Evolutionary conservation across 2,888 invertebrate species (phyloP), one percentile per base, ranked within the genome.

Genomic region (Nomada fucata): DNA sequence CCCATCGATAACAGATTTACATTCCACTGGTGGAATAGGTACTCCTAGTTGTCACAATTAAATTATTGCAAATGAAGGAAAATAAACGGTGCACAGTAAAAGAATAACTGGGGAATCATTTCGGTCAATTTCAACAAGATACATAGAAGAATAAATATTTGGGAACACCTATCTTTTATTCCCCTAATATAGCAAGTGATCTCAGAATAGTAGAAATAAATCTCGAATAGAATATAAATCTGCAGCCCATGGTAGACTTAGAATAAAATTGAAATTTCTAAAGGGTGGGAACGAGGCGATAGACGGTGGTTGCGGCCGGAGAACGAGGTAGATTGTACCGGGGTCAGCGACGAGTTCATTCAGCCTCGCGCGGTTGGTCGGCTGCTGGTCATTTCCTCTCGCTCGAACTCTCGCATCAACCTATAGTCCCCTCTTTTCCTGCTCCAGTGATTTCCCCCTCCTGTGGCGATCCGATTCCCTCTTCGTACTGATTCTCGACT

Each of bases 331-430:
- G 89, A 84, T 61, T 70, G 72, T 50, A 29, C 57, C 55, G 84
- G 79, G 86, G 88, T 88, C 85, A 89, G 59, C 89, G 87, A 80
- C 81, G 89, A 89, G 92, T 92, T 92, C 92, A 92, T 92, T 92
- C 90, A 91, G 90, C 89, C 87, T 88, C 85, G 87, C 85, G 85
- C 78, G 79, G 84, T 78, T 88, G 75, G 79, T 84, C 85, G 86
- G 82, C 78, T 83, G 83, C 76, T 78, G 29, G 50, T 67, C 20
- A 50, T 57, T 42, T 52, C 47, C 15, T 53, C 70, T 71, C 52
- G 18, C 29, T 76, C 69, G 26, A 57, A 61, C 53, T 42, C 26
- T 50, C 9, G 55, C 10, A 5, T 18, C 23, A 47, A 10, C 26
- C 9, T 23, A 44, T 52, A 13, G 63, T 69, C 68, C 60, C 60